Percentiles rank a stretch among this genome's conserved stretches.
Conservation (phyloP, 2,888 invertebrate species). For the Caenorhabditis macrosperma region DNA sequence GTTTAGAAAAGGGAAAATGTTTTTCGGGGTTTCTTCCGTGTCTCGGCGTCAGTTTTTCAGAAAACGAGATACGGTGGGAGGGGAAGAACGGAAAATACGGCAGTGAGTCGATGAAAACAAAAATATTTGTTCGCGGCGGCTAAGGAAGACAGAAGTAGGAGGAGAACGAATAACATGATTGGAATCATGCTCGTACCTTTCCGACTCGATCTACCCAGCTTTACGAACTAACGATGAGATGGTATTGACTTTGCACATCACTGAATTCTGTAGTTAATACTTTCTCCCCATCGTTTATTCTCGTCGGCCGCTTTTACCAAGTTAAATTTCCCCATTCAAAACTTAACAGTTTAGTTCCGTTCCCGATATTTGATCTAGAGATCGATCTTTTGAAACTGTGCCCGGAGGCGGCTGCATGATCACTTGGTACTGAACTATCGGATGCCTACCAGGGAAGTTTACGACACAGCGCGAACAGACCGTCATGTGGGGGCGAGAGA, state of each 20-base stretch:
- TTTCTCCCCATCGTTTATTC: too few relatives aligned
- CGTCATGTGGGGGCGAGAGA: constrained; percentile 24
- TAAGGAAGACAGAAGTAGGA: constrained; percentile 35
- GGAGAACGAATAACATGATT: constrained; percentile 38
- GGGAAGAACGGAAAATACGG: constrained; percentile 44
- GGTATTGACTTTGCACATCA: too few relatives aligned
- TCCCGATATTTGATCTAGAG: constrained; percentile 13
- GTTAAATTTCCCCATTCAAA: too few relatives aligned
- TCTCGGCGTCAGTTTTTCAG: constrained; percentile 28
- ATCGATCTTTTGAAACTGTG: constrained; percentile 14
- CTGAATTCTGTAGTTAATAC: too few relatives aligned
- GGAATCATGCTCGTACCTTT: constrained; percentile 46
- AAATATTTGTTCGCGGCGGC: constrained; percentile 50
- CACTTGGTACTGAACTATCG: constrained; percentile 40
- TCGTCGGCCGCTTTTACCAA: too few relatives aligned
- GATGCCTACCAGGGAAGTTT: constrained; percentile 20
- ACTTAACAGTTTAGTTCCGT: not conserved
- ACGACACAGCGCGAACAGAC: constrained; percentile 31
- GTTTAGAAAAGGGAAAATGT: constrained; percentile 31
- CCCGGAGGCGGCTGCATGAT: not conserved
- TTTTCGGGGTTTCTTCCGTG: constrained; percentile 40
- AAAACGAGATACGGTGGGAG: constrained; percentile 35
- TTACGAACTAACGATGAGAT: too few relatives aligned
- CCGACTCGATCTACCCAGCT: not conserved
- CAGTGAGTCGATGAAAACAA: constrained; percentile 56